Conservation (phyloP, 1,140 invertebrate species). For the Acromyrmex heyeri region DNA sequence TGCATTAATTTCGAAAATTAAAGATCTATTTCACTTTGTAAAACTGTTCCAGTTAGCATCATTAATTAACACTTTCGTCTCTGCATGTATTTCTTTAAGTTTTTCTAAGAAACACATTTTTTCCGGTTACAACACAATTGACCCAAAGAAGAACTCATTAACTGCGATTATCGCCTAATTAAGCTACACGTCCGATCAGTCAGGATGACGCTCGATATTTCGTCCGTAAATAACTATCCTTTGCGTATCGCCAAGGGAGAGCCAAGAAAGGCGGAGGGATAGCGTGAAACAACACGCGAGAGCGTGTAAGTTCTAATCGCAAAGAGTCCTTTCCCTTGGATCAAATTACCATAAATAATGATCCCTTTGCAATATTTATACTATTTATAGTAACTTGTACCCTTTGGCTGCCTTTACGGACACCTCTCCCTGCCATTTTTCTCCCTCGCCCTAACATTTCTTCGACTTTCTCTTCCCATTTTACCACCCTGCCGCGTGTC, state of each 20-base stretch:
- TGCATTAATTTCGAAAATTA: background rate
- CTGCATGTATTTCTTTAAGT: background rate
- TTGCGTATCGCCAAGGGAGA: slow-evolving; percentile 52
- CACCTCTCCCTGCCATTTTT: slow-evolving; percentile 10
- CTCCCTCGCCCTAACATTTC: slow-evolving; percentile 30
- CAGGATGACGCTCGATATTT: slow-evolving; percentile 47
- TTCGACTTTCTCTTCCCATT: slow-evolving; percentile 50
- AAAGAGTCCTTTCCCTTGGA: slow-evolving; percentile 57
- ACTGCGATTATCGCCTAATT: slow-evolving; percentile 33
- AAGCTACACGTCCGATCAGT: background rate
- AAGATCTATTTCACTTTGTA: background rate
- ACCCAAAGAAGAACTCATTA: slow-evolving; percentile 46
- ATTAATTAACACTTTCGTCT: background rate
- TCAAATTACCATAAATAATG: slow-evolving; percentile 64
- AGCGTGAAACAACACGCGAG: slow-evolving; percentile 57
- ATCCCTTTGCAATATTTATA: slow-evolving; percentile 65
- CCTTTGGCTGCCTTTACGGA: slow-evolving; percentile 45
- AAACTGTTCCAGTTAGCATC: background rate
- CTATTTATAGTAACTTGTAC: slow-evolving; percentile 50
- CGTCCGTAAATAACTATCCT: slow-evolving; percentile 60
- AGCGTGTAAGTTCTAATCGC: slow-evolving; percentile 62
- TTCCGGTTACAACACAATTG: background rate
- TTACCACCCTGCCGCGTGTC: slow-evolving; percentile 29
- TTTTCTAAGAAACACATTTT: background rate
- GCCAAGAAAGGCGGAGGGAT: slow-evolving; percentile 52